Conservation (phyloP, 2,888 invertebrate species). For the Dugesia japonica region DNA sequence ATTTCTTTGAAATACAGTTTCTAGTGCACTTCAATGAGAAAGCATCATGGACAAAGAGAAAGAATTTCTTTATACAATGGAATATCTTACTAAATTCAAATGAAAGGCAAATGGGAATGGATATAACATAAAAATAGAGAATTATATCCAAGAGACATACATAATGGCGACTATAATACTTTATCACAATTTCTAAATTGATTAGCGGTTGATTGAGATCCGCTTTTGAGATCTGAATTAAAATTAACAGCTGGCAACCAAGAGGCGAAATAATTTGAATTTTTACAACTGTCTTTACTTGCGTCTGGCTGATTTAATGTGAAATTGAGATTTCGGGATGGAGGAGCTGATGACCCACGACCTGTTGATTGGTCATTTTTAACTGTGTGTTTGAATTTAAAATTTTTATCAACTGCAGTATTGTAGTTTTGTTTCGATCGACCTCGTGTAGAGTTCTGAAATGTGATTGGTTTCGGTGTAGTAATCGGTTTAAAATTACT, state of each 20-base stretch:
- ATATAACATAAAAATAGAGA: neutral
- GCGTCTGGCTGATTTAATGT: neutral
- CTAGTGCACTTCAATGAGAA: constrained; percentile 8
- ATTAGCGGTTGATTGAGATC: neutral
- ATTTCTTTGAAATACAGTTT: neutral
- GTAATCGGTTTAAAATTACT: neutral
- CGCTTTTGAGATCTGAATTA: constrained; percentile 2
- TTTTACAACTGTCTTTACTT: neutral
- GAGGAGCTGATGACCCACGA: neutral
- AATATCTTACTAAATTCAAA: neutral
- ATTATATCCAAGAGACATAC: neutral
- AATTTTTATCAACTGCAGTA: neutral
- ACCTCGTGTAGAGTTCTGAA: neutral
- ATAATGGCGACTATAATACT: neutral
- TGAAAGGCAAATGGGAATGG: constrained; percentile 11
- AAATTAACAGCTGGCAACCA: neutral
- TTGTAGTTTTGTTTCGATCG: neutral
- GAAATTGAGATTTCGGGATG: neutral
- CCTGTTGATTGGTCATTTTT: neutral
- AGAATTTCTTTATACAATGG: neutral
- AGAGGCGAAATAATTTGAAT: neutral
- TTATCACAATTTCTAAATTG: constrained; percentile 15
- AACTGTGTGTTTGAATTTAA: neutral
- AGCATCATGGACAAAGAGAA: neutral
- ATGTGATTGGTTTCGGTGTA: neutral